Conservation (phyloP, 2,797 vertebrate species). For the Aotus griseimembra region DNA sequence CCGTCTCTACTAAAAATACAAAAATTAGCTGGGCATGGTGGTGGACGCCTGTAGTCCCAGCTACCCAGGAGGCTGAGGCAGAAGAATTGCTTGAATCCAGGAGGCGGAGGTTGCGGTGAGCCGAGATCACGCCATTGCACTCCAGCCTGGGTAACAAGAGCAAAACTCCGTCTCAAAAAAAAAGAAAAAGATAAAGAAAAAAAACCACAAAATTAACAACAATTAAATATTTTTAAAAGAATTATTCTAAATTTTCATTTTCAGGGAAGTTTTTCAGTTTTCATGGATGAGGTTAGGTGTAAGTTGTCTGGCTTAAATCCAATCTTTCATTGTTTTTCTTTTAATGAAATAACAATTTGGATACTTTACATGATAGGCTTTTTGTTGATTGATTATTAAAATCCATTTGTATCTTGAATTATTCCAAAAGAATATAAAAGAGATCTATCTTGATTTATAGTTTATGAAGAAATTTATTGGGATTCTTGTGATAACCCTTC, state of each 20-base stretch:
- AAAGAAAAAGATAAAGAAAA: no score
- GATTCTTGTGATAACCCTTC: background rate
- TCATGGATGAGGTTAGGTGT: background rate
- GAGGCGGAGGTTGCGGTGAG: no score
- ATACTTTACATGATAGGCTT: background rate
- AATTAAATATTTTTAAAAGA: background rate
- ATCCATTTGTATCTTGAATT: slow-evolving; percentile 1
- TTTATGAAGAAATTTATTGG: background rate
- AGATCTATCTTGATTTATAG: background rate
- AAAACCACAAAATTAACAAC: background rate
- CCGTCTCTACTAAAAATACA: no score
- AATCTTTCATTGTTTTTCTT: background rate
- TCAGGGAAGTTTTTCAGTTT: background rate
- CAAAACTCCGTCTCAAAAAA: no score
- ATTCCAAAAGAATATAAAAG: background rate
- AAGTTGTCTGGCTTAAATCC: slow-evolving; percentile 9
- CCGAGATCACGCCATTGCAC: no score
- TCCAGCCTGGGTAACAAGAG: no score
- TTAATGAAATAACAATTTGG: slow-evolving; percentile 1
- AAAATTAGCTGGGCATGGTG: no score
- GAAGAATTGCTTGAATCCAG: no score
- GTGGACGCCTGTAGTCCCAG: no score
- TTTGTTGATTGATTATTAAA: slow-evolving; percentile 28
- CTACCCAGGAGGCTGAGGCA: no score
- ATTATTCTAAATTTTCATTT: background rate